Evolutionary conservation across 2,888 invertebrate genomes (phyloP).

Genomic region (Drosophila tripunctata): DNA sequence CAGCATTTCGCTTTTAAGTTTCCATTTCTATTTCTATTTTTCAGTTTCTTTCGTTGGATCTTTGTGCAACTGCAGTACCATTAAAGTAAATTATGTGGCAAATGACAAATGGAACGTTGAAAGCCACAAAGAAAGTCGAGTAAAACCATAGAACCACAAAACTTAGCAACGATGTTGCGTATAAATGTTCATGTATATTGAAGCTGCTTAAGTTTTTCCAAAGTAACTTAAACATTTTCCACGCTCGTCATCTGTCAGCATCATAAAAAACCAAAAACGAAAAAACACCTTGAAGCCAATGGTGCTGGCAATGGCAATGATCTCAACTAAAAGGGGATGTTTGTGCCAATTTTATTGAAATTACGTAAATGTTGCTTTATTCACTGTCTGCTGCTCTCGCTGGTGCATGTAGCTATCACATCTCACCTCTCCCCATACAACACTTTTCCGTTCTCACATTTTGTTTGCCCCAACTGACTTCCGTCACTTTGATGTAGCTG

Average conservation of each 20-base stretch:
- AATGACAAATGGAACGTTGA: constrained; percentile 44
- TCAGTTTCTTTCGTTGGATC: constrained; percentile 3
- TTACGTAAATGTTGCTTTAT: constrained; percentile 41
- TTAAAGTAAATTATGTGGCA: constrained; percentile 60
- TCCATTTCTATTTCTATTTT: constrained; percentile 26
- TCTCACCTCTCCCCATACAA: constrained; percentile 1
- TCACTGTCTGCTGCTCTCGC: not conserved
- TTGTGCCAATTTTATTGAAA: constrained; percentile 61
- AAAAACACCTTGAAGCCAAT: constrained; percentile 9
- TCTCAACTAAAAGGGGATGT: constrained; percentile 43
- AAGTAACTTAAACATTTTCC: constrained; percentile 31
- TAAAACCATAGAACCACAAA: constrained; percentile 16
- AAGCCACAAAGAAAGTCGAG: constrained; percentile 25
- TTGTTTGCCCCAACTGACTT: constrained; percentile 12
- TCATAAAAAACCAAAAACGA: constrained; percentile 5
- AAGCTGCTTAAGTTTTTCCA: constrained; percentile 22
- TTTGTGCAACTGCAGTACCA: constrained; percentile 31
- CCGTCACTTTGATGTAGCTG: constrained; percentile 53
- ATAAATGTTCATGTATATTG: constrained; percentile 17
- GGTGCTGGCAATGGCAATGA: constrained; percentile 42
- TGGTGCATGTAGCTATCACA: constrained; percentile 9
- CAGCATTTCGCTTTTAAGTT: constrained; percentile 57
- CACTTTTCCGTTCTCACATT: not conserved
- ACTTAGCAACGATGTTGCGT: constrained; percentile 19
- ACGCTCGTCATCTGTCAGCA: constrained; percentile 24